phyloP scores from a whole-genome alignment of 1,140 invertebrate species.

The Cotesia glomerata region DNA sequence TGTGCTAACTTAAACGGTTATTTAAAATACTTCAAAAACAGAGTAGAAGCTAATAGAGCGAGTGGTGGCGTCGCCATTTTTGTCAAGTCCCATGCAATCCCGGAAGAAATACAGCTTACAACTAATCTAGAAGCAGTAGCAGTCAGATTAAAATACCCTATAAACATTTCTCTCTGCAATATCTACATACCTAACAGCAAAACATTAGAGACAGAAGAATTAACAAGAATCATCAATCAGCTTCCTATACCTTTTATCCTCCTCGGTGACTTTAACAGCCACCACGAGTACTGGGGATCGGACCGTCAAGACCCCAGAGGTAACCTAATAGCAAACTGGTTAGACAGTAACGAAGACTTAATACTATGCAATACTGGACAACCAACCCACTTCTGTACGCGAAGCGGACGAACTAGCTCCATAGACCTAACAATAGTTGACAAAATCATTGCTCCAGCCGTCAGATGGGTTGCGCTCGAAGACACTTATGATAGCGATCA shows the following conservation, averaged over 20 bases:
- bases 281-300: slow-evolving; percentile 43
- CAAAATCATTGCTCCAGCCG: slow-evolving; percentile 34
- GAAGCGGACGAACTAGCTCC: slow-evolving; percentile 33
- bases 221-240: slow-evolving; percentile 39
- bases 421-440: slow-evolving; percentile 40
- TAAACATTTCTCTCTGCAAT: slow-evolving; percentile 35
- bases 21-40: neutral
- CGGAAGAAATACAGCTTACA: slow-evolving; percentile 34
- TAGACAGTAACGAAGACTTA: slow-evolving; percentile 20
- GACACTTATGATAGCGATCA: slow-evolving; percentile 44
- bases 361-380: slow-evolving; percentile 37
- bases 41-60: slow-evolving; percentile 26
- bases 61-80: slow-evolving; percentile 35
- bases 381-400: slow-evolving; percentile 39
- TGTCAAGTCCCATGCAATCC: slow-evolving; percentile 34
- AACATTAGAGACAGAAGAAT: slow-evolving; percentile 18
- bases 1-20: neutral
- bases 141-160: slow-evolving; percentile 33
- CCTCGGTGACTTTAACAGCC: slow-evolving; percentile 44
- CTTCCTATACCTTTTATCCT: slow-evolving; percentile 42
- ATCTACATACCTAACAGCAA: slow-evolving; percentile 40
- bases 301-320: slow-evolving; percentile 39
- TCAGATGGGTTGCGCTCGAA: slow-evolving; percentile 41
- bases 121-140: slow-evolving; percentile 37
- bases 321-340: slow-evolving; percentile 30